Conservation (phyloP, 2,113 vertebrate species). For the Scomber japonicus region DNA sequence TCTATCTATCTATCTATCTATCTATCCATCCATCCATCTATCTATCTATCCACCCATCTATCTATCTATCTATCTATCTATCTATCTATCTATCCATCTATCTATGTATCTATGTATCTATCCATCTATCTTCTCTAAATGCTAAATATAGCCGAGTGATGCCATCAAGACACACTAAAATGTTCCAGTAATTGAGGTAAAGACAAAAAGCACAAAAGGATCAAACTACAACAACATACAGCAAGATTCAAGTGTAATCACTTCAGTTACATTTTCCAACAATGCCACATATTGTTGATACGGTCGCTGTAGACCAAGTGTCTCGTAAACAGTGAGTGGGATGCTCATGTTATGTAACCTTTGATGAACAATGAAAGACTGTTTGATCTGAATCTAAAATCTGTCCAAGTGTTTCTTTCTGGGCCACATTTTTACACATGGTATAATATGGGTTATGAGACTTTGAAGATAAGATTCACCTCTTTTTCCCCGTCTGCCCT, state of each 20-base stretch:
- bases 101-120: too few species aligned
- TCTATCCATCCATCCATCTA: too few species aligned
- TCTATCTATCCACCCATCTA: too few species aligned
- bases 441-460: too few species aligned
- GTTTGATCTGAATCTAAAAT: constrained; percentile 38
- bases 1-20: too few species aligned
- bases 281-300: not conserved
- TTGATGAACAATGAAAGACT: constrained; percentile 44
- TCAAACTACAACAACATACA: not conserved
- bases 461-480: constrained; percentile 46
- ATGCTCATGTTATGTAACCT: constrained; percentile 32
- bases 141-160: not conserved
- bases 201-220: not conserved
- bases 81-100: too few species aligned
- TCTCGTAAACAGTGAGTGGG: constrained; percentile 36
- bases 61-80: too few species aligned
- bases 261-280: not conserved
- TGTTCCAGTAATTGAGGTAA: not conserved
- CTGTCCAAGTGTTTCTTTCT: constrained; percentile 5
- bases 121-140: not conserved
- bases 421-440: not conserved
- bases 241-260: not conserved
- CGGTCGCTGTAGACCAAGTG: constrained; percentile 10
- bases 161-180: not conserved
- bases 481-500: constrained; percentile 70